These are phyloP conservation scores for Anarsia innoxiella DNA, from an alignment of 2,888 invertebrate genomes.

Conservation along the genomic window DNA sequence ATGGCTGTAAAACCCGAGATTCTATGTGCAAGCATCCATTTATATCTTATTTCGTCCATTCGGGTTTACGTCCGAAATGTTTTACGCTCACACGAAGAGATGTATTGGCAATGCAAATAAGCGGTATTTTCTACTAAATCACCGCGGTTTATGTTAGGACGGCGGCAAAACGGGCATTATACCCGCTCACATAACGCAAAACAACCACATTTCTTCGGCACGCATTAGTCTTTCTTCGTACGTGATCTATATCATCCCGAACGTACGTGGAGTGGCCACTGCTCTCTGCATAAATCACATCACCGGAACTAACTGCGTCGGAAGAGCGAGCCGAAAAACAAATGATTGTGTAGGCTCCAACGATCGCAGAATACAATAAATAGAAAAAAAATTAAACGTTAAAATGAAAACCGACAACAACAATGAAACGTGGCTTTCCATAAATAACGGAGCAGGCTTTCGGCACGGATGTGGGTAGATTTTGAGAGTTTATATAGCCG, in stretches of 20 bases:
- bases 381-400: conserved; percentile 62
- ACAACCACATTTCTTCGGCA: conserved; percentile 42
- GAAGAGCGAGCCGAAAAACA: conserved; percentile 51
- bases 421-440: conserved; percentile 68
- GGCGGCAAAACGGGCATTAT: conserved; percentile 40
- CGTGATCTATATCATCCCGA: conserved; percentile 34
- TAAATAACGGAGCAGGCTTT: conserved; percentile 70
- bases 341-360: conserved; percentile 47
- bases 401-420: conserved; percentile 67
- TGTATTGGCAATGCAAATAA: conserved; percentile 61
- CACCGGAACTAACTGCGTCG: conserved; percentile 47
- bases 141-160: conserved; percentile 41
- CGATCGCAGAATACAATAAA: conserved; percentile 53
- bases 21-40: conserved; percentile 47
- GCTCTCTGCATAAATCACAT: conserved; percentile 43
- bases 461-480: conserved; percentile 68
- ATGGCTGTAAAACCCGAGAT: conserved; percentile 54
- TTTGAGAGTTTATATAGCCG: conserved; percentile 64
- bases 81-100: conserved; percentile 44
- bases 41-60: conserved; percentile 59
- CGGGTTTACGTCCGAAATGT: conserved; percentile 50
- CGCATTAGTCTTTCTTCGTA: conserved; percentile 39
- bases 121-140: conserved; percentile 57
- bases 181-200: conserved; percentile 43
- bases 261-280: conserved; percentile 31